Base-by-base conservation (phyloP, 2,888 invertebrate species). In the Ypsolopha sequella region DNA sequence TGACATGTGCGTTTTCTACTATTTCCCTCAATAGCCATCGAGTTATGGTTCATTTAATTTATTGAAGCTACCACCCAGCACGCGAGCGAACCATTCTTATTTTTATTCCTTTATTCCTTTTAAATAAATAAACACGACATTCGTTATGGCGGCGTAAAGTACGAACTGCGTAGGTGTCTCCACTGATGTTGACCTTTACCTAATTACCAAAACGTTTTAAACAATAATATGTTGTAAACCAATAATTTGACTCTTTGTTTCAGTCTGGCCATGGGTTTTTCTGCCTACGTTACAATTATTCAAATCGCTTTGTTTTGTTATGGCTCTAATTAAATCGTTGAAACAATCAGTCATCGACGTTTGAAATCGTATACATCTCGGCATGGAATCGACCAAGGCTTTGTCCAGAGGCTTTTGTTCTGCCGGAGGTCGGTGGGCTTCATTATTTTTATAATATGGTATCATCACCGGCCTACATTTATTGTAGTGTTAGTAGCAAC, bases 1-100 rank as follows among this genome's bases (percentile, higher is more conserved):
- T 72, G 69, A 76, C 73, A 68, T 70, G 73, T 70, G 63, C 55
- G 56, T 58, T 60, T 57, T 60, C 57, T 51, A 60, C 61, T 60
- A 62, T 70, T 70, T 68, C 63, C 64, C 64, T 64, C 35, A 14
- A 35, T 50, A 36, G 36, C 11, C 24, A 11, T 38, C 14, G 11
- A 50, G 41, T 39, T 43, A 43, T 34, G 34, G 49, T 11, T 11
- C 35, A 50, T 50, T 50, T 43, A 35, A 50, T 50, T 43, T 43
- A 50, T 50, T 36, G n/a, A 7, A 34, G 13, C 34, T 50, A 35
- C 43, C 36, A 35, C 49, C 49, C 49, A 49, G 41, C 39, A 41
- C 41, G 49, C 13, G 47, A 48, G 7, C 38, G 8, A 10, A 13
- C 11, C 13, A 9, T 48, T 9, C 10, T 24, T 24, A 39, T 3